phyloP scores from a whole-genome alignment of 1,140 invertebrate genomes.

The Harpegnathos saltator region DNA sequence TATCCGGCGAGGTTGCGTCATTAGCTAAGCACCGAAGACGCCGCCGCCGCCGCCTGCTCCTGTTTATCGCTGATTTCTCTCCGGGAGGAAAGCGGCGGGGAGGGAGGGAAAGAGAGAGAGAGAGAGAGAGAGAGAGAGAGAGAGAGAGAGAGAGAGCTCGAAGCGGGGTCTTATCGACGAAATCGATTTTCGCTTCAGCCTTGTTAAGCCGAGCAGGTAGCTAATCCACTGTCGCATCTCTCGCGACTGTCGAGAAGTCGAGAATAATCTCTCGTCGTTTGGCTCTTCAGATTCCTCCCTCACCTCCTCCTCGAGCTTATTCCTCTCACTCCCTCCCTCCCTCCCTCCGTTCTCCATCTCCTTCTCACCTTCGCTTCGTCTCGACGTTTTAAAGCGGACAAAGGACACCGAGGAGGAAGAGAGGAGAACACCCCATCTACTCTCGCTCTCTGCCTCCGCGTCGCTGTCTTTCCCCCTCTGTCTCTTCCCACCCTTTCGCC shows the following conservation, averaged over 20 bases:
- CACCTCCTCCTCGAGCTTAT: slow-evolving; percentile 2
- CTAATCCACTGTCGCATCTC: slow-evolving; percentile 68
- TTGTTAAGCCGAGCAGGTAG: slow-evolving; percentile 62
- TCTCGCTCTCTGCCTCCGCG: neutral
- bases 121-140: neutral
- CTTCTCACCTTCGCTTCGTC: neutral
- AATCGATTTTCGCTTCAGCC: slow-evolving; percentile 63
- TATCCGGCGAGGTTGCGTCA: slow-evolving; percentile 21
- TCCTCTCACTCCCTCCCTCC: slow-evolving; percentile 6
- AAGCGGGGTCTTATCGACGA: slow-evolving; percentile 45
- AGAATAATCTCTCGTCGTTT: slow-evolving; percentile 72
- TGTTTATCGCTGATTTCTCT: slow-evolving; percentile 42
- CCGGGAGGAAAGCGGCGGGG: neutral
- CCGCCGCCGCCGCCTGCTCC: no score
- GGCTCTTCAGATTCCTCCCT: slow-evolving; percentile 63
- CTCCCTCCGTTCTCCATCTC: neutral
- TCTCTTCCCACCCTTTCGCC: neutral
- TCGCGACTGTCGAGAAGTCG: slow-evolving; percentile 66
- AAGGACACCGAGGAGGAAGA: slow-evolving; percentile 50
- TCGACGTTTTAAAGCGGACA: slow-evolving; percentile 65
- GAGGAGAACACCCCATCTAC: neutral
- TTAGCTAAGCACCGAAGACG: slow-evolving; percentile 46
- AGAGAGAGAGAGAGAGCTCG: slow-evolving; percentile 5
- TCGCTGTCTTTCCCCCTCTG: neutral
- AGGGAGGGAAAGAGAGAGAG: no score